Evolutionary conservation across 2,113 vertebrate genomes (phyloP).

Genomic region (Perca fluviatilis): DNA sequence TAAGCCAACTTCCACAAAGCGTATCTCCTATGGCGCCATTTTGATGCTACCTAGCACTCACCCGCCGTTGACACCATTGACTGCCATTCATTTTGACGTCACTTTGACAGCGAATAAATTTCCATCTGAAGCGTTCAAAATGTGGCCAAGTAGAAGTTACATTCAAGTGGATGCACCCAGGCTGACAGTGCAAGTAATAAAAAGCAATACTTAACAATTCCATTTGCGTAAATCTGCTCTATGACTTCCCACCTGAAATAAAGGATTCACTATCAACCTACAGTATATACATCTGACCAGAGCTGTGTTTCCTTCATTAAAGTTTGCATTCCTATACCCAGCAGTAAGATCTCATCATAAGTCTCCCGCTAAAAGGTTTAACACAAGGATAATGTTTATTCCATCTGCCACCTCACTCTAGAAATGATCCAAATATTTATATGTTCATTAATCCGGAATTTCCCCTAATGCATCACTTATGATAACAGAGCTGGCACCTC

Average conservation of each 20-base stretch:
- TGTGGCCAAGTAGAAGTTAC: not conserved
- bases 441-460: constrained; percentile 80
- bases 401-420: constrained; percentile 71
- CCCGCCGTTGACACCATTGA: too few species aligned
- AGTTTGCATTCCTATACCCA: constrained; percentile 35
- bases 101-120: too few species aligned
- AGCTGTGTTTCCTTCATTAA: constrained; percentile 1
- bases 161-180: not conserved
- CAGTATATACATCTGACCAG: not conserved
- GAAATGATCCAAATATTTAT: constrained; percentile 81
- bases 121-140: too few species aligned
- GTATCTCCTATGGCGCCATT: too few species aligned
- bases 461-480: constrained; percentile 80
- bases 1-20: too few species aligned
- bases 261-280: not conserved
- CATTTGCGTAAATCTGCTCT: not conserved
- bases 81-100: too few species aligned
- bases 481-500: constrained; percentile 71
- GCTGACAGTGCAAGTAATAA: not conserved
- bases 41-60: too few species aligned
- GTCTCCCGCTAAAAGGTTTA: constrained; percentile 70
- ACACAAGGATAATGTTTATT: constrained; percentile 67
- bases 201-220: not conserved
- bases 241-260: not conserved
- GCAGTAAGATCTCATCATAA: constrained; percentile 50